Conservation (phyloP, 2,888 invertebrate species). For the Perithous albicinctus region DNA sequence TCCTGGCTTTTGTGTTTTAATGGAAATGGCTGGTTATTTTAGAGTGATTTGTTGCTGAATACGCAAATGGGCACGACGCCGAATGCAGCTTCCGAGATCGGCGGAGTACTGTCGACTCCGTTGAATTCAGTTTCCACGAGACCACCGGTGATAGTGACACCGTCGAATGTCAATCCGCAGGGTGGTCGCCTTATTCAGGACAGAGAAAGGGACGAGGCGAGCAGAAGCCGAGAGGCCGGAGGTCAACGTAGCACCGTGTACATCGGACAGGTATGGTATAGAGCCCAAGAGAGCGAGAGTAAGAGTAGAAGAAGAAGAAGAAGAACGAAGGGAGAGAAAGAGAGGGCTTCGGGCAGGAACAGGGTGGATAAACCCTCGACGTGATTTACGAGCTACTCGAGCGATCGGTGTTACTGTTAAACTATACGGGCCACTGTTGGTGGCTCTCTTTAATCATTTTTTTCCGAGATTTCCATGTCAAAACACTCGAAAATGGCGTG, state of each 20-base stretch:
- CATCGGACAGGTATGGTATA: conserved; percentile 82
- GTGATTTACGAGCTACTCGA: conserved; percentile 72
- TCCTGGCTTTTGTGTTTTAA: conserved; percentile 15
- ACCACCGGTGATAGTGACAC: conserved; percentile 74
- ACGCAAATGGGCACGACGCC: conserved; percentile 71
- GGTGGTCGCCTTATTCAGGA: conserved; percentile 80
- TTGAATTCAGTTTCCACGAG: conserved; percentile 58
- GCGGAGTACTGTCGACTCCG: conserved; percentile 56
- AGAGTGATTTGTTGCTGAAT: conserved; percentile 75
- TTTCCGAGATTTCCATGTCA: too few relatives aligned
- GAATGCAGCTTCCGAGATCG: conserved; percentile 53
- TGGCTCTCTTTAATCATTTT: conserved; percentile 67
- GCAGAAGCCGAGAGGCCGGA: conserved; percentile 78
- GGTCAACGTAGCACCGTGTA: conserved; percentile 82
- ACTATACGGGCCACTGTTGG: conserved; percentile 67
- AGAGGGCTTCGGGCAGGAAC: too few relatives aligned
- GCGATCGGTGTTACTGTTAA: conserved; percentile 56
- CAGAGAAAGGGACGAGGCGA: conserved; percentile 79
- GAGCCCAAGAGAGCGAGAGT: conserved; percentile 37
- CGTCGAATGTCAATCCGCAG: conserved; percentile 76
- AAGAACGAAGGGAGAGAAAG: neutral
- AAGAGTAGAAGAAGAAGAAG: conserved; percentile 1
- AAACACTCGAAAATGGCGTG: too few relatives aligned
- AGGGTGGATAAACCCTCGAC: conserved; percentile 39
- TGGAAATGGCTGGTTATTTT: conserved; percentile 59